phyloP scores from a whole-genome alignment of 2,113 vertebrate genomes.

The Centropristis striata region DNA sequence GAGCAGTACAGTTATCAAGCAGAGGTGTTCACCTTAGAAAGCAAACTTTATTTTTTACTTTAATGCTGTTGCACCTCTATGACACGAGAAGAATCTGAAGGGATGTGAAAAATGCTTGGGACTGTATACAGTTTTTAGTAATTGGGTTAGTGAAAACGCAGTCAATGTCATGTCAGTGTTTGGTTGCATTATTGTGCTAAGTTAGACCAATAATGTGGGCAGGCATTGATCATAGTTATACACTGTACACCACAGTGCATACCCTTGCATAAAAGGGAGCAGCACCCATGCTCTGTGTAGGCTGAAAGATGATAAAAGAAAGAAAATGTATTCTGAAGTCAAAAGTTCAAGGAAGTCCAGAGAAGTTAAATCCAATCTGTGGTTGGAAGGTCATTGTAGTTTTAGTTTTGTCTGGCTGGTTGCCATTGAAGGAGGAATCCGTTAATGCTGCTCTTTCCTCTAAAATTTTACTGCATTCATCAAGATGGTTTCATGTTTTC shows the following conservation, averaged over 20 bases:
- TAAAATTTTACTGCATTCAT: neutral
- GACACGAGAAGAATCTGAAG: neutral
- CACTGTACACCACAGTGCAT: neutral
- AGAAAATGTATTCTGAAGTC: slow-evolving; percentile 11
- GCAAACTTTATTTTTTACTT: neutral
- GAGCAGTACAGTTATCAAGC: neutral
- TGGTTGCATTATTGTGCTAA: neutral
- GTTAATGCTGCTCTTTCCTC: neutral
- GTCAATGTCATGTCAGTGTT: neutral
- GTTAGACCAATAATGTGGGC: neutral
- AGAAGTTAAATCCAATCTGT: slow-evolving; percentile 1
- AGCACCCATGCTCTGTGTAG: neutral
- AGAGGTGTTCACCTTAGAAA: neutral
- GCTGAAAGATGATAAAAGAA: neutral
- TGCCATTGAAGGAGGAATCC: neutral
- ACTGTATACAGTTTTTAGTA: too few species aligned
- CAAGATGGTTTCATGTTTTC: neutral
- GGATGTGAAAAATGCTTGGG: neutral
- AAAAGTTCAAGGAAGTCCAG: slow-evolving; percentile 1
- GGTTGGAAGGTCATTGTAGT: neutral
- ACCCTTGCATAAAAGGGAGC: neutral
- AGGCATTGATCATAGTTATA: neutral
- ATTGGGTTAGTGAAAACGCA: neutral
- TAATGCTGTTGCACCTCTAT: neutral
- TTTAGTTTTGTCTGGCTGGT: slow-evolving; percentile 4